phyloP scores from a whole-genome alignment of 2,113 vertebrate species.

The Peromyscus californicus region DNA sequence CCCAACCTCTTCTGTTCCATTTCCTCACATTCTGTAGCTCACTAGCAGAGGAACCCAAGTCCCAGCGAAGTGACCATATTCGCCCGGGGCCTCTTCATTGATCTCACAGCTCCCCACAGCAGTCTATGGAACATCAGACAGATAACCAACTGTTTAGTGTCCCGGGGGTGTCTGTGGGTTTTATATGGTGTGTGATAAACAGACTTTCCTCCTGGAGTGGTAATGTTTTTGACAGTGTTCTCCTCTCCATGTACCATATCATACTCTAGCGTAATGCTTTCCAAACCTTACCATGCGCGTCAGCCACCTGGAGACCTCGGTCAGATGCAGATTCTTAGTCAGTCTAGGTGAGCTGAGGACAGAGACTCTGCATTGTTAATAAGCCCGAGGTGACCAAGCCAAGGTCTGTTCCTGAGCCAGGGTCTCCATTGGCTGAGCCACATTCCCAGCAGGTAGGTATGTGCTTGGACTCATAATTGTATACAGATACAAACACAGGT shows the following conservation, averaged over 20 bases:
- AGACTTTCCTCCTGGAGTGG: neutral
- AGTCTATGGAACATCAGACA: neutral
- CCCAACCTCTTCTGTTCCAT: neutral
- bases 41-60: neutral
- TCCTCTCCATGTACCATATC: neutral
- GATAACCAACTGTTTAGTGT: neutral
- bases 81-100: neutral
- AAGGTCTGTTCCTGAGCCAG: neutral
- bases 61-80: neutral
- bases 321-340: slow-evolving; percentile 20
- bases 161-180: neutral
- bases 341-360: neutral
- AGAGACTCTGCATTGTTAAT: neutral
- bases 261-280: neutral
- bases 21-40: neutral
- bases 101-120: neutral
- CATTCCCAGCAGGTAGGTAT: neutral
- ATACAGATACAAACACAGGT: neutral
- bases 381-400: neutral
- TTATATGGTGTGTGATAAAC: neutral
- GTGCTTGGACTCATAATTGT: neutral
- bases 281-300: neutral
- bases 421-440: neutral
- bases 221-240: neutral
- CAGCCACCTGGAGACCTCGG: neutral